Conservation (phyloP, 1,140 invertebrate genomes). For the Argopecten irradians region DNA sequence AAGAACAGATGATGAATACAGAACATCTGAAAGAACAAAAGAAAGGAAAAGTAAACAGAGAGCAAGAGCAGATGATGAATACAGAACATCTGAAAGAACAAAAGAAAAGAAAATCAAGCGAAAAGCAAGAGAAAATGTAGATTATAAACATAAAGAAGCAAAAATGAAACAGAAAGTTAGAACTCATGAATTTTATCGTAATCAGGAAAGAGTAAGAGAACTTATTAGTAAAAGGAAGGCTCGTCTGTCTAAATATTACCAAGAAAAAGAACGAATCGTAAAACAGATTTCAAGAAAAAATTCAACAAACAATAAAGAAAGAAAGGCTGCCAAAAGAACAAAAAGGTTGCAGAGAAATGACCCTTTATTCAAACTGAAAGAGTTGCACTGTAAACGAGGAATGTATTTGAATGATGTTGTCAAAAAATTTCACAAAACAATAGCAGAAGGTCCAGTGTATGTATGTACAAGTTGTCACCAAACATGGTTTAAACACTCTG, state of each 20-base stretch:
- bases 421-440: slow-evolving; percentile 29
- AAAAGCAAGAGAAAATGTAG: slow-evolving; percentile 34
- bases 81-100: slow-evolving; percentile 29
- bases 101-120: slow-evolving; percentile 34
- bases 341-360: slow-evolving; percentile 32
- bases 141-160: no score
- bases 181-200: not conserved
- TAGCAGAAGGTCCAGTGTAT: slow-evolving; percentile 30
- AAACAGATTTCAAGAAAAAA: slow-evolving; percentile 1
- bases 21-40: slow-evolving; percentile 27
- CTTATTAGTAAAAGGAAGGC: slow-evolving; percentile 24
- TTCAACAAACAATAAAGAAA: slow-evolving; percentile 29
- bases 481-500: no score
- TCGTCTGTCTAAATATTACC: not conserved
- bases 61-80: not conserved
- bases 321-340: not conserved
- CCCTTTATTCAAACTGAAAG: not conserved
- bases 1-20: slow-evolving; percentile 24
- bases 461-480: slow-evolving; percentile 48
- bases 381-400: not conserved
- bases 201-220: not conserved
- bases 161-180: not conserved
- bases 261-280: slow-evolving; percentile 42
- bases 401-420: slow-evolving; percentile 24
- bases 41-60: no score